Evolutionary conservation across 2,888 invertebrate genomes (phyloP), one percentile per base, ranked within the genome.

Genomic region (Apodemia mormo): DNA sequence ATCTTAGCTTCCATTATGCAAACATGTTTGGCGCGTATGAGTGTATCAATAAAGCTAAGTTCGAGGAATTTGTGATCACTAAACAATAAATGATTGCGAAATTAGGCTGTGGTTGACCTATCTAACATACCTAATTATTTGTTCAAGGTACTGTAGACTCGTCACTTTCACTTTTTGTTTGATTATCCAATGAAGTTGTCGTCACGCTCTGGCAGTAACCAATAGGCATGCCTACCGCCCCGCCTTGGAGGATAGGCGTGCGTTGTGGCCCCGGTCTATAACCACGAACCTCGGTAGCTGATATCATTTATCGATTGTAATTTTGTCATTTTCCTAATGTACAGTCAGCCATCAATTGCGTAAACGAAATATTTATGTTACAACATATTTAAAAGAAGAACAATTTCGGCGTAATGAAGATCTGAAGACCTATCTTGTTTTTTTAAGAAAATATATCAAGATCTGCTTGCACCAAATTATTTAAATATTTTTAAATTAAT

Each of bases 131-230:
- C 76, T 81, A 79, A 82, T 80, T 79, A 81, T 82, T 86, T 84
- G 83, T 85, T 82, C 85, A 89, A 88, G 85, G 87, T 87, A 88
- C 79, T 82, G 77, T 81, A 81, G 85, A 87, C 84, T 61, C 61
- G 85, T 89, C 88, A 91, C 90, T 90, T 90, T 92, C 90, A 88
- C 89, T 87, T 84, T 81, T 84, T 80, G 84, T 84, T 78, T 84
- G 80, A 82, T 86, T 90, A 89, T 90, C 92, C 92, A 92, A 92
- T 93, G 87, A 86, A 83, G 86, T 83, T 81, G 83, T 87, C 87
- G 92, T 90, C 91, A 92, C 90, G 92, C 82, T 90, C 86, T 85
- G 88, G 72, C 87, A 82, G 87, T 84, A 89, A 87, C 92, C 92
- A 92, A 92, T 92, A 84, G 87, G 86, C 85, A 81, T 80, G 82